Percentiles rank a stretch among this genome's conserved stretches.
Evolutionary conservation across 2,113 vertebrate genomes (phyloP).

Genomic region (Amazona vittata): DNA sequence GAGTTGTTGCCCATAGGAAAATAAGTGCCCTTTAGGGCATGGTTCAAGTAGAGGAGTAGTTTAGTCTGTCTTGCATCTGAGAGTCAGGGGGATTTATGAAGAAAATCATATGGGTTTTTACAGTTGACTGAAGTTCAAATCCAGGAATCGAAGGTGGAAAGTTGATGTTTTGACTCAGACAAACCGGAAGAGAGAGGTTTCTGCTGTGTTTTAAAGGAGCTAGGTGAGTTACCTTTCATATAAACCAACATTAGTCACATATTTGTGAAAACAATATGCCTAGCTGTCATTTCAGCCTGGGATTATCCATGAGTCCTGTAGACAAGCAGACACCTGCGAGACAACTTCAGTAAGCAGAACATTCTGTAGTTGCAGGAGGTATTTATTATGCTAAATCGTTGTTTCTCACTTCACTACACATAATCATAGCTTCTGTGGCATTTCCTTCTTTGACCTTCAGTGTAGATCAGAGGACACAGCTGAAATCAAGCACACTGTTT

Average conservation of each 20-base stretch:
- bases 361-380: slow-evolving; percentile 62
- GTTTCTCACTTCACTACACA: slow-evolving; percentile 79
- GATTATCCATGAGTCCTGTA: slow-evolving; percentile 39
- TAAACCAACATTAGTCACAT: slow-evolving; percentile 48
- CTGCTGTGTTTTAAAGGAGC: slow-evolving; percentile 4
- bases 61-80: slow-evolving; percentile 36
- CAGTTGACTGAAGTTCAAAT: slow-evolving; percentile 20
- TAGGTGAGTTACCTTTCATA: not conserved
- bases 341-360: slow-evolving; percentile 61
- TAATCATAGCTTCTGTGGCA: slow-evolving; percentile 73
- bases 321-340: slow-evolving; percentile 45
- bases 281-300: slow-evolving; percentile 61
- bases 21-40: slow-evolving; percentile 32
- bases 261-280: slow-evolving; percentile 61
- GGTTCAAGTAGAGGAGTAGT: slow-evolving; percentile 52
- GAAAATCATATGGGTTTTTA: slow-evolving; percentile 8
- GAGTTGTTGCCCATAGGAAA: not conserved
- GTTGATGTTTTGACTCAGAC: slow-evolving; percentile 44
- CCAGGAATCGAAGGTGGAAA: not conserved
- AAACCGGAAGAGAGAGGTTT: slow-evolving; percentile 38
- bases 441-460: slow-evolving; percentile 74
- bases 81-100: slow-evolving; percentile 20
- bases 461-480: slow-evolving; percentile 71
- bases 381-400: slow-evolving; percentile 72
- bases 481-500: slow-evolving; percentile 59